phyloP scores from a whole-genome alignment of 37 sponge, comb jelly and placozoan genomes.

The Chondrosia reniformis region DNA sequence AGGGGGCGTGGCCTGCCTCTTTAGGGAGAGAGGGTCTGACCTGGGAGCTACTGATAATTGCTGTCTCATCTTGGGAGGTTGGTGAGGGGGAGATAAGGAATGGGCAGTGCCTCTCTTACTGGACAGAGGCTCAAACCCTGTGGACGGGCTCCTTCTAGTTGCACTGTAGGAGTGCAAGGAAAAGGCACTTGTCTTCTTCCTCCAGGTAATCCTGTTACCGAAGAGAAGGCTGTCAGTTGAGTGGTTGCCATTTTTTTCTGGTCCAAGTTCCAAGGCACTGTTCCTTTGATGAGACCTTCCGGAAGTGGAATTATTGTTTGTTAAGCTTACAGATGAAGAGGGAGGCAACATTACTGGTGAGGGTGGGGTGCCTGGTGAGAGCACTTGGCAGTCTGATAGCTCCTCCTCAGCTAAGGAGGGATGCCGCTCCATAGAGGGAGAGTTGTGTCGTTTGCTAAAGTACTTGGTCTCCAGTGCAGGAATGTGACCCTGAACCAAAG shows the following conservation, averaged over 20 bases:
- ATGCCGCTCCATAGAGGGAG: neutral
- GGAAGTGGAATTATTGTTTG: neutral
- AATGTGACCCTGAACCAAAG: neutral
- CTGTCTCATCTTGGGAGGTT: neutral
- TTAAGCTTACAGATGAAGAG: neutral
- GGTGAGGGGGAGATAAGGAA: neutral
- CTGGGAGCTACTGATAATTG: neutral
- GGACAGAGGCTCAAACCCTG: neutral
- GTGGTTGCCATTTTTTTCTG: neutral
- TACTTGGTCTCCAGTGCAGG: neutral
- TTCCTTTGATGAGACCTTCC: neutral
- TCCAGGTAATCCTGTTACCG: neutral
- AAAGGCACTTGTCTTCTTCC: neutral
- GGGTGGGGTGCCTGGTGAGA: neutral
- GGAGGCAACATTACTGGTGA: neutral
- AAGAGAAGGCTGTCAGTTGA: neutral
- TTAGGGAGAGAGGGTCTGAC: neutral
- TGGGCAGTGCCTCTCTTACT: neutral
- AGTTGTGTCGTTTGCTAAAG: no score
- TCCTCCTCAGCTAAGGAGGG: no score
- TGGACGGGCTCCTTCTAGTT: neutral
- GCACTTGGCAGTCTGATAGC: no score
- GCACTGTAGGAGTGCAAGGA: slow-evolving; percentile 6
- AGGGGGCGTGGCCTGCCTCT: no score
- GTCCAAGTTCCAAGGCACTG: neutral